These are phyloP conservation scores for Ellobium chinense DNA, from an alignment of 2,888 invertebrate genomes.

Conservation along the genomic window DNA sequence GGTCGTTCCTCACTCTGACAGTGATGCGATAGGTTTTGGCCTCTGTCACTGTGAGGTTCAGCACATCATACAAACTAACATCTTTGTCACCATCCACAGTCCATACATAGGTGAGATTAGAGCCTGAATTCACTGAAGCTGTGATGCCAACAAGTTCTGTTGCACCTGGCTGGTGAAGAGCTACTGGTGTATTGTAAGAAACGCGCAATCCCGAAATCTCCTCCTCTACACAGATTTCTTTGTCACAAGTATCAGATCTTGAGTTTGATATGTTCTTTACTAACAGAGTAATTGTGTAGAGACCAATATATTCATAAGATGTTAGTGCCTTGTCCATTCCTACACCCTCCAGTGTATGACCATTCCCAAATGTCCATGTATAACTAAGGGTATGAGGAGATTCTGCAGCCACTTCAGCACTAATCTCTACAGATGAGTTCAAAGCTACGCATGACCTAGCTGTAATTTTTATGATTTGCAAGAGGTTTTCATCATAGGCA, in stretches of 20 bases:
- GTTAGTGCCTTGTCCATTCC: slow-evolving; percentile 22
- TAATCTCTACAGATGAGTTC: background rate
- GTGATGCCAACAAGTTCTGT: background rate
- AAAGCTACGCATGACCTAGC: background rate
- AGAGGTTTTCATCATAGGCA: slow-evolving; percentile 44
- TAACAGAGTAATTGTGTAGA: slow-evolving; percentile 52
- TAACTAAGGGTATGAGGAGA: slow-evolving; percentile 33
- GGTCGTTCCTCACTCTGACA: slow-evolving; percentile 39
- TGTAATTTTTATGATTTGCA: slow-evolving; percentile 37
- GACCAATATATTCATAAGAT: slow-evolving; percentile 43
- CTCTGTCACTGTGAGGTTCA: slow-evolving; percentile 33
- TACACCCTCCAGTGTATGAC: background rate
- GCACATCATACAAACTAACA: background rate
- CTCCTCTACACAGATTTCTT: slow-evolving; percentile 39
- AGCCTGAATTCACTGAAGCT: slow-evolving; percentile 32
- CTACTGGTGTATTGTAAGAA: slow-evolving; percentile 31
- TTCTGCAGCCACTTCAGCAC: slow-evolving; percentile 42
- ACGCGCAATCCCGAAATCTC: slow-evolving; percentile 12
- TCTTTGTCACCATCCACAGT: background rate
- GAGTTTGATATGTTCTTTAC: slow-evolving; percentile 42
- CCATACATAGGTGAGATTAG: slow-evolving; percentile 37
- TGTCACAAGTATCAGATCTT: background rate
- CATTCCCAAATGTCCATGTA: slow-evolving; percentile 51
- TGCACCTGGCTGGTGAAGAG: slow-evolving; percentile 12
- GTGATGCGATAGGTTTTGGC: slow-evolving; percentile 24